Base-by-base conservation (phyloP, 2,797 vertebrate genomes). In the Myotis findleyi region DNA sequence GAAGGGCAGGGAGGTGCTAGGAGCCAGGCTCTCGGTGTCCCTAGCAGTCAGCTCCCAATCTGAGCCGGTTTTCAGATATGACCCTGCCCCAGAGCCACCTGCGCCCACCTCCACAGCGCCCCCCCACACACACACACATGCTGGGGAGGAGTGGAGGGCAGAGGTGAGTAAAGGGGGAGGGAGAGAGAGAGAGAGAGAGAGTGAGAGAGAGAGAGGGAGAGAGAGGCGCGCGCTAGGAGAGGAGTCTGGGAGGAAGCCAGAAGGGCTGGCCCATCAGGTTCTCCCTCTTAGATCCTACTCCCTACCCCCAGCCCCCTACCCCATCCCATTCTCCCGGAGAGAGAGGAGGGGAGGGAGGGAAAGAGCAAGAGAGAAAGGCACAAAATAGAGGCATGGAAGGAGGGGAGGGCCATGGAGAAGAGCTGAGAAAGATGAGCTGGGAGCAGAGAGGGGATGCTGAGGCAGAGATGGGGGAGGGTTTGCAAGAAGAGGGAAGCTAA, bases 301-400 rank as follows among this genome's bases (percentile, higher is more conserved):
- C 33, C 77, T 21, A 21, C 21, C 21, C 21, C 21, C 55, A 11
- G 10, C 9, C 55, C 55, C 55, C 55, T 25, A 51, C 55, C 55
- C 21, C 55, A 57, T 23, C 55, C 55, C 55, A 4, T 6, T 13
- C 57, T 33, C 30, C 3, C 18, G 4, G 8, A 14, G 23, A 7
- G 13, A 7, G 8, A 6, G 4, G 5, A 6, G 27, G 20, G 23
- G 23, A 2, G 21, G 14, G 2, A 13, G 36, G 14, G 4, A 1
- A 7, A 57, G 20, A 27, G 8, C 23, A 3, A 10, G 14, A 36
- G 21, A 10, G 20, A 21, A 38, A 30, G 36, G 38, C 25, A 81
- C 27, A 17, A 66, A 79, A 89, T 5, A 64, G 49, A 36, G 12
- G 4, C 14, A 38, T 25, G 27, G 17, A 30, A 17, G 23, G 69